Evolutionary conservation across 2,797 vertebrate genomes (phyloP).

Genomic region (Vespertilio murinus): DNA sequence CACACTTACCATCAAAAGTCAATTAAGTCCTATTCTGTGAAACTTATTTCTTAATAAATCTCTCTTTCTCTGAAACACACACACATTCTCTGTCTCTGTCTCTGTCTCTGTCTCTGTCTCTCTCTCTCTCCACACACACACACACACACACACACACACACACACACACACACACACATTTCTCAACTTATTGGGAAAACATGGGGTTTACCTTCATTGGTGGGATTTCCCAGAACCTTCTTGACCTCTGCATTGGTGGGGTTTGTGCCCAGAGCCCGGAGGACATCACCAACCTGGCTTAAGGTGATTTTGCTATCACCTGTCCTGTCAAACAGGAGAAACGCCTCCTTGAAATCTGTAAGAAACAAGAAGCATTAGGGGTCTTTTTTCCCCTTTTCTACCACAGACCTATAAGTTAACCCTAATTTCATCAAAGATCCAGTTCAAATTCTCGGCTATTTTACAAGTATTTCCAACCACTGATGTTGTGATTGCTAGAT

Average conservation of each 20-base stretch:
- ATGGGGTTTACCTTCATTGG: constrained; percentile 89
- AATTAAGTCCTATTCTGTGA: neutral
- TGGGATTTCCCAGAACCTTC: constrained; percentile 92
- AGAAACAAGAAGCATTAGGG: constrained; percentile 61
- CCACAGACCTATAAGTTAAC: neutral
- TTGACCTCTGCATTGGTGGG: constrained; percentile 94
- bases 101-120: no score
- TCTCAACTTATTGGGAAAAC: neutral
- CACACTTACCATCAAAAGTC: neutral
- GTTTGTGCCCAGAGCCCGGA: constrained; percentile 98
- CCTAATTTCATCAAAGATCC: neutral
- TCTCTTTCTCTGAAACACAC: neutral
- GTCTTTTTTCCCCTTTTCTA: neutral
- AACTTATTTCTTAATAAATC: neutral
- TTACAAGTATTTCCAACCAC: neutral
- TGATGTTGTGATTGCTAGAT: neutral
- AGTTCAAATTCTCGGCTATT: neutral
- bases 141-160: neutral
- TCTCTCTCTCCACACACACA: no score
- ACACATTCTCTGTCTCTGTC: no score
- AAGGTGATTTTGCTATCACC: constrained; percentile 93
- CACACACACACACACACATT: neutral
- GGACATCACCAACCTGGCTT: constrained; percentile 95
- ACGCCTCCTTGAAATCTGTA: constrained; percentile 99
- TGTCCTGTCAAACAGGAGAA: constrained; percentile 98